Percentiles rank a stretch among this genome's conserved stretches.
Evolutionary conservation across 2,888 invertebrate genomes (phyloP).

Genomic region (Papilio elwesi): DNA sequence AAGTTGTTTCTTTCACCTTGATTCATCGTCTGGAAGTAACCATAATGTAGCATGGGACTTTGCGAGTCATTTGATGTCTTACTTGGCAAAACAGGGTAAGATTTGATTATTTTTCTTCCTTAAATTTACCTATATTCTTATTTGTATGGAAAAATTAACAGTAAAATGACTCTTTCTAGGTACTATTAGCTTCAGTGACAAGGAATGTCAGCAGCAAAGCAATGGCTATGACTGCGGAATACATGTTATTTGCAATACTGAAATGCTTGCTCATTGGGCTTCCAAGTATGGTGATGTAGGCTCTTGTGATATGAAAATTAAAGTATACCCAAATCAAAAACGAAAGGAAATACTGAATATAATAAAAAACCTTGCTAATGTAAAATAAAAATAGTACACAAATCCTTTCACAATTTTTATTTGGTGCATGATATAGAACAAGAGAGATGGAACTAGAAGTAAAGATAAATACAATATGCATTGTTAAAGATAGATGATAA

Average conservation of each 20-base stretch:
- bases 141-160: constrained; percentile 7
- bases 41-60: constrained; percentile 87
- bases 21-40: constrained; percentile 89
- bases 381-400: constrained; percentile 17
- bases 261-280: constrained; percentile 85
- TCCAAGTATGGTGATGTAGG: constrained; percentile 69
- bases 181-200: constrained; percentile 77
- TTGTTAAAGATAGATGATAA: background rate
- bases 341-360: constrained; percentile 86
- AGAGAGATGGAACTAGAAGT: background rate
- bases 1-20: constrained; percentile 91
- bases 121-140: constrained; percentile 31
- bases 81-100: constrained; percentile 76
- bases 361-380: constrained; percentile 78
- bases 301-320: constrained; percentile 78
- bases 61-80: constrained; percentile 85
- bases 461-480: background rate
- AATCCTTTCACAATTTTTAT: background rate
- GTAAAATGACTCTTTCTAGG: constrained; percentile 60
- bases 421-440: constrained; percentile 4
- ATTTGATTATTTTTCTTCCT: constrained; percentile 40
- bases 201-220: constrained; percentile 89
- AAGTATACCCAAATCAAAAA: constrained; percentile 84
- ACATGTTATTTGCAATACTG: constrained; percentile 93
- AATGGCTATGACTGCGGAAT: constrained; percentile 97